Evolutionary conservation across 2,113 vertebrate genomes (phyloP).

Genomic region (Tachycineta bicolor): DNA sequence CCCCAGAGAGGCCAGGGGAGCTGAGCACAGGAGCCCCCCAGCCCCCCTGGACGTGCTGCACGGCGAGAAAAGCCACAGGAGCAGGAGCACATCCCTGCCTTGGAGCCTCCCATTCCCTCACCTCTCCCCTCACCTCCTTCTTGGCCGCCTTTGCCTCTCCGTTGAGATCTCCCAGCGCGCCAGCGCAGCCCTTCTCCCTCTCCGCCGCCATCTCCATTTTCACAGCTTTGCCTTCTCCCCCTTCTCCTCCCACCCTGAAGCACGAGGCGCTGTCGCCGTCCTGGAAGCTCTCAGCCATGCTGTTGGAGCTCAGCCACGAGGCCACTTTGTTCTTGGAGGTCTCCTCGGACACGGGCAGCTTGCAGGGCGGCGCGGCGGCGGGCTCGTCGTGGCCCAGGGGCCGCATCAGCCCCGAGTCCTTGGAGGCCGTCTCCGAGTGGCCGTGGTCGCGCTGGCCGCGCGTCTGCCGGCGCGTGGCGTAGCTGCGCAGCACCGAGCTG

Average conservation of each 20-base stretch:
- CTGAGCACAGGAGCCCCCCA: background rate
- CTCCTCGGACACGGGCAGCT: constrained; percentile 87
- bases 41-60: accelerated
- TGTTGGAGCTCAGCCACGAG: constrained; percentile 88
- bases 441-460: constrained; percentile 91
- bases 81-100: background rate
- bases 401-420: constrained; percentile 80
- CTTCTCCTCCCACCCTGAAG: constrained; percentile 61
- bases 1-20: background rate
- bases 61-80: accelerated
- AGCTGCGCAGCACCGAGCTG: constrained; percentile 93
- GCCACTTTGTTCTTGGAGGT: constrained; percentile 94
- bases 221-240: constrained; percentile 7
- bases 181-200: constrained; percentile 7
- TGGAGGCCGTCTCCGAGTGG: constrained; percentile 66
- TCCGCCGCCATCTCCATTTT: constrained; percentile 7
- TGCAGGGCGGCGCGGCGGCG: background rate
- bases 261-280: constrained; percentile 68
- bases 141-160: constrained; percentile 53
- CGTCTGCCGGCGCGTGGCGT: constrained; percentile 91
- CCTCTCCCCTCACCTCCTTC: constrained; percentile 61
- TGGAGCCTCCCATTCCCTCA: background rate
- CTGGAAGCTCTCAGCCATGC: constrained; percentile 53
- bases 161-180: constrained; percentile 12
- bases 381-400: constrained; percentile 61